Percentiles rank a stretch among this genome's conserved stretches.
phyloP scores from a whole-genome alignment of 2,797 vertebrate species.

The Meriones psammophilus region DNA sequence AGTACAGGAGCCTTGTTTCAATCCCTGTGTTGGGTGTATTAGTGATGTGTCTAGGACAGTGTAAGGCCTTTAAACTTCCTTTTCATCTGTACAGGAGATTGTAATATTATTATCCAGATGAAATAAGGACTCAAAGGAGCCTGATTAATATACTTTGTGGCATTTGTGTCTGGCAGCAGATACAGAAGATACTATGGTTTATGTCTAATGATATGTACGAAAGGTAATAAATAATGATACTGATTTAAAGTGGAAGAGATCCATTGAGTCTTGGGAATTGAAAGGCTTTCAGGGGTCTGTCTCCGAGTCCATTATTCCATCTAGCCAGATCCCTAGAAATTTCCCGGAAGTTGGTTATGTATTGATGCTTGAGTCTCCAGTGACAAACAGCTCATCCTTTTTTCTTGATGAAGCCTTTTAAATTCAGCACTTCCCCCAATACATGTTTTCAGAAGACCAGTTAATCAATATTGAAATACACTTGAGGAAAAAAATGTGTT shows the following conservation, averaged over 20 bases:
- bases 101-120: constrained; percentile 49
- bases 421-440: constrained; percentile 7
- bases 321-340: constrained; percentile 21
- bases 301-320: background rate
- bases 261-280: constrained; percentile 31
- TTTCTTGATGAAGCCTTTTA: constrained; percentile 41
- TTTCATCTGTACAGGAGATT: constrained; percentile 2
- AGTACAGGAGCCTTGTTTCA: background rate
- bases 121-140: constrained; percentile 14
- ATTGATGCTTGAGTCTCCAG: constrained; percentile 14
- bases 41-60: background rate
- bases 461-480: background rate
- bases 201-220: background rate
- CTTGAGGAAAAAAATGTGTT: background rate
- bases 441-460: constrained; percentile 32
- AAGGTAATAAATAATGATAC: constrained; percentile 14
- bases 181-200: background rate
- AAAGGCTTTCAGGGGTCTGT: constrained; percentile 33
- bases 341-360: constrained; percentile 12
- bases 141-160: constrained; percentile 24
- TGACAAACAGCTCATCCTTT: background rate
- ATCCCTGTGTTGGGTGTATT: background rate
- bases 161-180: constrained; percentile 1
- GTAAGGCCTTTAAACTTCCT: constrained; percentile 24
- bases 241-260: constrained; percentile 53